Conservation (phyloP, 1,140 invertebrate genomes). For the Agrilus planipennis region DNA sequence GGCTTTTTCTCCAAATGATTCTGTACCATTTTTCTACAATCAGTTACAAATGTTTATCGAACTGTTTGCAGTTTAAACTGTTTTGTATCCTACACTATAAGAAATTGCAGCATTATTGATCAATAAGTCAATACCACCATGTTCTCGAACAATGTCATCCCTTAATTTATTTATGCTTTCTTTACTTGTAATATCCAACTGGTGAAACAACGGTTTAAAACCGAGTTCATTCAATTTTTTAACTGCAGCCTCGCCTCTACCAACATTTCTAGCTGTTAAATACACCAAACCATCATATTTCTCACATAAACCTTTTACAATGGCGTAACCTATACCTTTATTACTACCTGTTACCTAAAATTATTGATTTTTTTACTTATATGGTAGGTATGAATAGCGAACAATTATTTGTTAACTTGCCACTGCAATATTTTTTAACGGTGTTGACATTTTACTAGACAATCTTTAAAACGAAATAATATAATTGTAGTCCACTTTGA, state of each 20-base stretch:
- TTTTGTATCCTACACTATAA: slow-evolving; percentile 40
- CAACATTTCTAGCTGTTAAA: slow-evolving; percentile 44
- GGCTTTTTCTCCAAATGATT: slow-evolving; percentile 55
- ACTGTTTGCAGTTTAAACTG: slow-evolving; percentile 2
- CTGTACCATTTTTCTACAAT: slow-evolving; percentile 39
- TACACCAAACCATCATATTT: slow-evolving; percentile 46
- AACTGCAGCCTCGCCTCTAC: slow-evolving; percentile 41
- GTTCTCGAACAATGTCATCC: slow-evolving; percentile 44
- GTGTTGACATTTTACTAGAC: no score
- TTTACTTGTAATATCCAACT: slow-evolving; percentile 47
- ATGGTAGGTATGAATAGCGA: no score
- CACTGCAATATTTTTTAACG: no score
- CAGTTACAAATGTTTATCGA: slow-evolving; percentile 9
- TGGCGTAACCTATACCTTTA: slow-evolving; percentile 62
- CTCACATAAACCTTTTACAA: slow-evolving; percentile 50
- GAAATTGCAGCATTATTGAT: slow-evolving; percentile 80
- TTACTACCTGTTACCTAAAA: slow-evolving; percentile 58
- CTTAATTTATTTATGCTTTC: slow-evolving; percentile 41
- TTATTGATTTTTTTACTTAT: no score
- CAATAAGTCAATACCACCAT: slow-evolving; percentile 67
- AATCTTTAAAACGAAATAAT: no score
- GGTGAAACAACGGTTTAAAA: slow-evolving; percentile 44
- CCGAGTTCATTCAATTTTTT: slow-evolving; percentile 39
- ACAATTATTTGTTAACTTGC: no score
- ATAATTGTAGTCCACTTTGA: no score